phyloP scores from a whole-genome alignment of 2,113 vertebrate species.

The Thomomys bottae region DNA sequence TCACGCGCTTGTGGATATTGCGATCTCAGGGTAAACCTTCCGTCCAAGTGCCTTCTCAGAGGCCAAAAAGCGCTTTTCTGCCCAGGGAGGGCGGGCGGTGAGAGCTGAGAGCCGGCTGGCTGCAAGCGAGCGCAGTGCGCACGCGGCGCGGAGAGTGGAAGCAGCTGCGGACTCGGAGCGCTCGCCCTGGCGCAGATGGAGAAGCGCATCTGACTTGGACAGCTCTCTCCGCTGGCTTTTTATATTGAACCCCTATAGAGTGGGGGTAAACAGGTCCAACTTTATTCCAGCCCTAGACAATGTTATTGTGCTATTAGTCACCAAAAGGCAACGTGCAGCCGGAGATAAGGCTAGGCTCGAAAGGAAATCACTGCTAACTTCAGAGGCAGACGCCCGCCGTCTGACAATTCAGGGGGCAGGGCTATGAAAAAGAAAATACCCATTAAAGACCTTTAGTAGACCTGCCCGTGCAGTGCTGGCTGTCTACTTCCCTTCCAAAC shows the following conservation, averaged over 20 bases:
- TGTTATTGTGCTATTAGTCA: constrained; percentile 91
- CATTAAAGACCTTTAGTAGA: constrained; percentile 74
- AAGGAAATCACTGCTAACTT: constrained; percentile 87
- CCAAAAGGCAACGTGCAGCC: constrained; percentile 89
- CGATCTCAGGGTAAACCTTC: not conserved
- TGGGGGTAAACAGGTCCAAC: constrained; percentile 88
- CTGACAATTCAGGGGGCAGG: constrained; percentile 78
- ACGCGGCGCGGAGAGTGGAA: not conserved
- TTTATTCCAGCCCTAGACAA: constrained; percentile 89
- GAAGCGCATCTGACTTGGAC: constrained; percentile 82
- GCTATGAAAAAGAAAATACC: constrained; percentile 80
- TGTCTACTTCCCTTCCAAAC: constrained; percentile 68
- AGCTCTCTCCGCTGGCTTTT: constrained; percentile 82
- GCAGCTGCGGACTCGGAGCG: not conserved
- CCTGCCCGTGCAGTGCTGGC: constrained; percentile 68
- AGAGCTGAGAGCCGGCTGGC: constrained; percentile 34
- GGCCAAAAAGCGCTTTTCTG: not conserved
- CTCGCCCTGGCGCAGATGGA: constrained; percentile 65
- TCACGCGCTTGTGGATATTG: not conserved
- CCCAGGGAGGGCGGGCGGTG: not conserved
- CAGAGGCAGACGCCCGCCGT: constrained; percentile 84
- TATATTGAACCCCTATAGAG: constrained; percentile 88
- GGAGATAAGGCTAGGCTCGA: constrained; percentile 87
- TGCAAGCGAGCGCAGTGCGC: constrained; percentile 10
- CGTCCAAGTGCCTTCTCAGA: not conserved